A percentile compares a stretch with the other conserved stretches of the same genome.
These are phyloP conservation scores for Sympetrum striolatum DNA, from an alignment of 2,888 invertebrate species.

Conservation along the genomic window DNA sequence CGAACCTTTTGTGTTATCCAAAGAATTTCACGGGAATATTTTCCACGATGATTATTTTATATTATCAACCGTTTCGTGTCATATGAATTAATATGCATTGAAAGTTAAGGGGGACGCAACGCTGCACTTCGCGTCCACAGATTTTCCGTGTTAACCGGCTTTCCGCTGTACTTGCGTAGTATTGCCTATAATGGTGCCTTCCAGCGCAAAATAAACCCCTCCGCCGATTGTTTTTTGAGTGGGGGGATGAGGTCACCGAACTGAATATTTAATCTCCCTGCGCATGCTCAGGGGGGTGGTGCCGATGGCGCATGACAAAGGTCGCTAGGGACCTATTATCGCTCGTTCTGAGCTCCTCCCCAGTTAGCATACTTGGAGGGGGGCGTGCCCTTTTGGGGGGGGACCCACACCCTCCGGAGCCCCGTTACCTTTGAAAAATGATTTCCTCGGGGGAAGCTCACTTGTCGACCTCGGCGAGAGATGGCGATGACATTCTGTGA, in stretches of 20 bases:
- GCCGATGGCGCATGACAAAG: background rate
- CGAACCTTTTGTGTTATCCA: too few relatives aligned
- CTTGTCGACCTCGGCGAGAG: background rate
- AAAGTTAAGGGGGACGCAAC: too few relatives aligned
- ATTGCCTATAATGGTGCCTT: too few relatives aligned
- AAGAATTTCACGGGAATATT: too few relatives aligned
- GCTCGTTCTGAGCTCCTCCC: background rate
- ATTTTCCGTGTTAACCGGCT: too few relatives aligned
- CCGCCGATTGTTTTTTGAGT: too few relatives aligned
- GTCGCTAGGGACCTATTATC: background rate
- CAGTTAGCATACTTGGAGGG: background rate
- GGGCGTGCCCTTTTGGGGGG: background rate
- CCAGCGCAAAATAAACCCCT: too few relatives aligned
- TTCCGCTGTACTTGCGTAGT: too few relatives aligned
- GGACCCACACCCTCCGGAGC: background rate
- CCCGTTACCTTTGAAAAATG: background rate
- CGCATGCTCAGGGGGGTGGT: background rate
- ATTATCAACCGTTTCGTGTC: too few relatives aligned
- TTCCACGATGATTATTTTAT: too few relatives aligned
- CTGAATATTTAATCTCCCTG: constrained; percentile 1
- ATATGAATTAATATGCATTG: too few relatives aligned
- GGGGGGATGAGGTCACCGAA: background rate
- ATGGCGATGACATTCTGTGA: background rate
- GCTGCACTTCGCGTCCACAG: too few relatives aligned
- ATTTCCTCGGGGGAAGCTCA: background rate